Evolutionary conservation across 2,888 invertebrate species (phyloP).

Genomic region (Ormia ochracea): DNA sequence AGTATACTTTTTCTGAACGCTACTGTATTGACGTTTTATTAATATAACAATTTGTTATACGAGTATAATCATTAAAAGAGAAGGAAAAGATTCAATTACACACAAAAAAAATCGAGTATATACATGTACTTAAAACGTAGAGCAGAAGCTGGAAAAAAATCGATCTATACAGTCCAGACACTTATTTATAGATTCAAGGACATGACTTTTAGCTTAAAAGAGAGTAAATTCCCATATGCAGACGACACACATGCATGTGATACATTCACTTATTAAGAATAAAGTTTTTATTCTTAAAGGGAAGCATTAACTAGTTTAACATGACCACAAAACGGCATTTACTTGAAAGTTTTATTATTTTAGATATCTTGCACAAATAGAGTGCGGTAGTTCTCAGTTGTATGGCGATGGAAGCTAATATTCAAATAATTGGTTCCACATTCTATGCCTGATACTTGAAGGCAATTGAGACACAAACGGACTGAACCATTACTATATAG

Average conservation of each 20-base stretch:
- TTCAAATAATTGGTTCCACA: not conserved
- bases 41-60: not conserved
- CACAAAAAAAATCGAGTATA: not conserved
- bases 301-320: too few relatives aligned
- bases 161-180: constrained; percentile 12
- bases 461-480: too few relatives aligned
- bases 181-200: constrained; percentile 19
- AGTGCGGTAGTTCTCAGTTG: too few relatives aligned
- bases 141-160: not conserved
- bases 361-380: too few relatives aligned
- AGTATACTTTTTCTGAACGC: not conserved
- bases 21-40: constrained; percentile 4
- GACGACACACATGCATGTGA: too few relatives aligned
- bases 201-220: not conserved
- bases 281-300: not conserved
- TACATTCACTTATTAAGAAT: not conserved
- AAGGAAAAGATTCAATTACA: constrained; percentile 18
- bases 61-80: too few relatives aligned
- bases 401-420: too few relatives aligned
- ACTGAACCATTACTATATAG: too few relatives aligned
- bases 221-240: not conserved
- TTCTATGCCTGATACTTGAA: too few relatives aligned
- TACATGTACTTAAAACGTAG: constrained; percentile 4
- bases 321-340: too few relatives aligned
- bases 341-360: too few relatives aligned